Base-by-base conservation (phyloP, 2,797 vertebrate genomes). In the Mustela erminea region DNA sequence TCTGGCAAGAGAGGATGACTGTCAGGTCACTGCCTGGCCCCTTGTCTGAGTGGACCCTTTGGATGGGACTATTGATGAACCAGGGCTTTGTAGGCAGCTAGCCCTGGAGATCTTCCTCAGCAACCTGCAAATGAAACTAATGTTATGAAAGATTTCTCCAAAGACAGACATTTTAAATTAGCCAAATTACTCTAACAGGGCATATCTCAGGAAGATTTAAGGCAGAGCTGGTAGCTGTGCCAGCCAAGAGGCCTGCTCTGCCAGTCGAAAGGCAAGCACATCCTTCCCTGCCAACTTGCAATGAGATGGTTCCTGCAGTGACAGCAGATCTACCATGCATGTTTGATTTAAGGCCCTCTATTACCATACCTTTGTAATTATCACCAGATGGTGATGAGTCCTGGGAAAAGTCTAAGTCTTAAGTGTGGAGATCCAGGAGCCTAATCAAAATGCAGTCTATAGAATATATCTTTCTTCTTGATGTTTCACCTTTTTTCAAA, bases 341-440 rank as follows among this genome's bases (percentile, higher is more conserved):
- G 8, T 97, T 98, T 98, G 98, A 98, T 98, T 98, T 98, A 99
- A 97, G 97, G 95, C 64, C 72, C 77, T 96, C 90, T 93, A 98
- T 99, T 98, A 98, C 93, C 98, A 98, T 98, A 98, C 97, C 97
- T 98, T 97, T 98, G 96, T 98, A 98, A 98, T 98, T 98, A 98
- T 98, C 89, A 12, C 90, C 89, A 68, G 62, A 97, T 90, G 95
- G 92, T 96, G 98, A 98, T 97, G 97, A 98, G 95, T 97, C 96
- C 97, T 97, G 92, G 98, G 96, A 94, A 98, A 98, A 93, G 93
- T 83, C 86, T 94, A 90, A 87, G 92, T 97, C 98, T 98, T 97
- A 97, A 95, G 96, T 97, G 70, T 87, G 92, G 96, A 96, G 88
- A 98, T 96, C 95, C 94, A 97, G 90, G 96, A 97, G 35, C 92